Base-by-base conservation (phyloP, 2,797 vertebrate genomes). In the Pagetopsis macropterus region DNA sequence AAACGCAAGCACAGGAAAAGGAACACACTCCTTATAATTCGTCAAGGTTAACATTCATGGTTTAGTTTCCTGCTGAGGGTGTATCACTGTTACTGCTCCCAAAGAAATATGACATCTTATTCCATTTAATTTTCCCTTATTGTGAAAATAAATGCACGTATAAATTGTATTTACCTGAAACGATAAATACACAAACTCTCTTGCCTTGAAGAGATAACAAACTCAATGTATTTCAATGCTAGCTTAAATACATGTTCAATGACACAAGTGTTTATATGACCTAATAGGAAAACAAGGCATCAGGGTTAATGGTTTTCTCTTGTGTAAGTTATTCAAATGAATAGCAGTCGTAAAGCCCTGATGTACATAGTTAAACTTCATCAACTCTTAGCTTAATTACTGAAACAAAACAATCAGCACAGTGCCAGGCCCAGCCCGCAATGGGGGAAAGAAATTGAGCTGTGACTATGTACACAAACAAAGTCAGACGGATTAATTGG, bases 81-180 rank as follows among this genome's bases (percentile, higher is more conserved):
- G 75, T 81, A 80, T 68, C 55, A 27, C 62, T 67, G 63, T 75
- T 58, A 37, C 63, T 40, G 64, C 58, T 73, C 61, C 49, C 59
- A 91, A 37, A 66, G 37, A 81, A 81, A 70, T 69, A 58, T 75
- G 70, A 83, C 67, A 80, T 67, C 44, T 77, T 76, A 52, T 80
- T 83, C 49, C 72, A 62, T n/a, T 75, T 68, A 7, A 21, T 60
- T 77, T 58, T 45, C 19, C 48, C 1, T 79, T 72, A 58, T 62
- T 66, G 69, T 70, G 46, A 6, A 82, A 78, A 76, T 33, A 65
- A 76, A 75, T 75, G 54, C 54, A 49, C 66, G 21, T 58, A 19
- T 57, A 46, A 81, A 81, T 73, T 61, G 57, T 19, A 55, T 76
- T 75, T 65, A 6, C 46, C 37, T 4, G 41, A 78, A 76, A 70